Conservation (phyloP, 2,888 invertebrate species). For the Ichneumon xanthorius region DNA sequence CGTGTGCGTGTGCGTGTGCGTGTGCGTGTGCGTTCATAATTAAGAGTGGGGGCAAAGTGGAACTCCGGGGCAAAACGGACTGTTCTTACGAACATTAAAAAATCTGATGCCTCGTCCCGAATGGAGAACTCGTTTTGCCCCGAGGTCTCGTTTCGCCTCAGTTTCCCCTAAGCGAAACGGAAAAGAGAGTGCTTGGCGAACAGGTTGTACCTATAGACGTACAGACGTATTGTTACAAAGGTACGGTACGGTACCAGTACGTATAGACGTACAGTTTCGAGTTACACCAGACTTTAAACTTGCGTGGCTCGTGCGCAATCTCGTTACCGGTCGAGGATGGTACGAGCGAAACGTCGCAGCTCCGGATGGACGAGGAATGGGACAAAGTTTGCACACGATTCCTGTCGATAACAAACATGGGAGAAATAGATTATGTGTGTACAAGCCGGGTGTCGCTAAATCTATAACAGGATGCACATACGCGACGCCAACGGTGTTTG, state of each 20-base stretch:
- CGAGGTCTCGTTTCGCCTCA: not conserved
- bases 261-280: not conserved
- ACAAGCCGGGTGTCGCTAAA: constrained; percentile 12
- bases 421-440: constrained; percentile 54
- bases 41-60: not conserved
- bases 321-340: constrained; percentile 26
- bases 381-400: constrained; percentile 26
- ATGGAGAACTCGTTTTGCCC: not conserved
- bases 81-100: not conserved
- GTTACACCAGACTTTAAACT: constrained; percentile 15
- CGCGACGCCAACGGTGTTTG: not conserved
- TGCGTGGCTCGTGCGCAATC: constrained; percentile 28
- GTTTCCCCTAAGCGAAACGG: not conserved
- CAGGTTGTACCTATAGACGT: not conserved
- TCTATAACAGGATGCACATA: not conserved
- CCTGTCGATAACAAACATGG: constrained; percentile 44
- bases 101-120: not conserved
- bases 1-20: no score
- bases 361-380: not conserved
- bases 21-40: no score
- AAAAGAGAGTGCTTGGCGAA: not conserved
- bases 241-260: not conserved
- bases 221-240: no score
- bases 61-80: no score
- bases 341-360: constrained; percentile 15